These are phyloP conservation scores for Crenuchus spilurus DNA, from an alignment of 2,797 vertebrate genomes.

Conservation along the genomic window DNA sequence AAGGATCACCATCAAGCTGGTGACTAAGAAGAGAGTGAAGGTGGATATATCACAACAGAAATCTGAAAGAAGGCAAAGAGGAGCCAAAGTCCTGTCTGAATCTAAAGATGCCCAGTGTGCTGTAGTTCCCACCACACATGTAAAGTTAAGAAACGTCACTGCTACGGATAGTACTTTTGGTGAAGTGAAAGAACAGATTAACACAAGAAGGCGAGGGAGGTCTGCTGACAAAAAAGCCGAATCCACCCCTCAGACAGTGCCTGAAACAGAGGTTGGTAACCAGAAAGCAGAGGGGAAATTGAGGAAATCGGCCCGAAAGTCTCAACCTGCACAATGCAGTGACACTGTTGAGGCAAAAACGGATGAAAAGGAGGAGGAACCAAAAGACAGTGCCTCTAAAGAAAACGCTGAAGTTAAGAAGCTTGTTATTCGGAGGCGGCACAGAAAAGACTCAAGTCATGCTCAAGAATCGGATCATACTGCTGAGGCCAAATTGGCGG, in stretches of 20 bases:
- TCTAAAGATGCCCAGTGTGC: slow-evolving; percentile 78
- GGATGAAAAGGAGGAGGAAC: slow-evolving; percentile 62
- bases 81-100: slow-evolving; percentile 80
- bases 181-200: slow-evolving; percentile 58
- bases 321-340: slow-evolving; percentile 56
- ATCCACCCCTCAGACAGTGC: slow-evolving; percentile 54
- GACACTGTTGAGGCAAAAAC: slow-evolving; percentile 62
- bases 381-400: slow-evolving; percentile 57
- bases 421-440: slow-evolving; percentile 67
- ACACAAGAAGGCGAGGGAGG: slow-evolving; percentile 73
- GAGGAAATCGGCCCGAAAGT: slow-evolving; percentile 55
- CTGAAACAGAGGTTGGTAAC: slow-evolving; percentile 68
- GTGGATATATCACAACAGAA: slow-evolving; percentile 66
- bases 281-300: slow-evolving; percentile 67
- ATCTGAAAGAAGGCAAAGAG: slow-evolving; percentile 75
- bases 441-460: slow-evolving; percentile 60
- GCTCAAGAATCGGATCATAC: slow-evolving; percentile 55
- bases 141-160: slow-evolving; percentile 83
- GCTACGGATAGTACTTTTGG: slow-evolving; percentile 61
- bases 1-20: slow-evolving; percentile 82
- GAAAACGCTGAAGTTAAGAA: slow-evolving; percentile 63
- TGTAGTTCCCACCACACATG: slow-evolving; percentile 79
- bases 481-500: slow-evolving; percentile 51
- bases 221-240: slow-evolving; percentile 71
- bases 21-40: slow-evolving; percentile 79